A percentile compares a stretch with the other conserved stretches of the same genome.
Evolutionary conservation across 2,888 invertebrate genomes (phyloP).

Genomic region (Drosophila pegasa): DNA sequence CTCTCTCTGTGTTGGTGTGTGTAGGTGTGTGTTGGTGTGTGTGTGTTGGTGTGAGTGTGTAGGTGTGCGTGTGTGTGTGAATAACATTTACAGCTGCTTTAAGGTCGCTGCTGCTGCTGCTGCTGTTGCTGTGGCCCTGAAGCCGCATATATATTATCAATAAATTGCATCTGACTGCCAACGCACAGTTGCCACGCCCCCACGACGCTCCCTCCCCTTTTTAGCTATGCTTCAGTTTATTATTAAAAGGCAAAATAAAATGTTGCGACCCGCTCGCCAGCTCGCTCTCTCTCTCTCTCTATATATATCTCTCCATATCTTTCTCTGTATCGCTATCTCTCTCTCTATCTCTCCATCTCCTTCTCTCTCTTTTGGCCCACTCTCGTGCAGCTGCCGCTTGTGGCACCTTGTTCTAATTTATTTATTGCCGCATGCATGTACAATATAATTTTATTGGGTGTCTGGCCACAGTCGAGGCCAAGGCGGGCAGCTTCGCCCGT

Average conservation of each 20-base stretch:
- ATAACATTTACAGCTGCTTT: constrained; percentile 62
- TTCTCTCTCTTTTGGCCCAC: not conserved
- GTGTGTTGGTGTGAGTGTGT: constrained; percentile 15
- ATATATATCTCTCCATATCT: not conserved
- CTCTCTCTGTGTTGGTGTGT: constrained; percentile 8
- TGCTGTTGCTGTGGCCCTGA: constrained; percentile 31
- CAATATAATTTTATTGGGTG: constrained; percentile 73
- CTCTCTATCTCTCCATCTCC: not conserved
- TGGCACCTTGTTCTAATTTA: constrained; percentile 78
- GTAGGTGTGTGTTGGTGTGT: constrained; percentile 12
- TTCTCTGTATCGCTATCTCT: no score
- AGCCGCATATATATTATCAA: constrained; percentile 73
- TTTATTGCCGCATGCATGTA: constrained; percentile 72
- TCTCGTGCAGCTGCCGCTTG: constrained; percentile 43
- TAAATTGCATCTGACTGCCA: constrained; percentile 79
- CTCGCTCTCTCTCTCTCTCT: not conserved
- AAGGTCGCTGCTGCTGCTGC: constrained; percentile 46
- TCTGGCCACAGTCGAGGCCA: constrained; percentile 40
- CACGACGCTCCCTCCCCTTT: not conserved
- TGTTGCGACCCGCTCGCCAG: constrained; percentile 20
- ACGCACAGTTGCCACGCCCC: constrained; percentile 43
- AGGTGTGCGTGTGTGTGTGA: constrained; percentile 45
- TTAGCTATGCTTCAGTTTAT: constrained; percentile 36
- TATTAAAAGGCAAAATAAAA: constrained; percentile 55
- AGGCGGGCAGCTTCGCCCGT: not conserved